Evolutionary conservation across 2,113 vertebrate genomes (phyloP), one percentile per base, ranked within the genome.

Genomic region (Capreolus pygargus): DNA sequence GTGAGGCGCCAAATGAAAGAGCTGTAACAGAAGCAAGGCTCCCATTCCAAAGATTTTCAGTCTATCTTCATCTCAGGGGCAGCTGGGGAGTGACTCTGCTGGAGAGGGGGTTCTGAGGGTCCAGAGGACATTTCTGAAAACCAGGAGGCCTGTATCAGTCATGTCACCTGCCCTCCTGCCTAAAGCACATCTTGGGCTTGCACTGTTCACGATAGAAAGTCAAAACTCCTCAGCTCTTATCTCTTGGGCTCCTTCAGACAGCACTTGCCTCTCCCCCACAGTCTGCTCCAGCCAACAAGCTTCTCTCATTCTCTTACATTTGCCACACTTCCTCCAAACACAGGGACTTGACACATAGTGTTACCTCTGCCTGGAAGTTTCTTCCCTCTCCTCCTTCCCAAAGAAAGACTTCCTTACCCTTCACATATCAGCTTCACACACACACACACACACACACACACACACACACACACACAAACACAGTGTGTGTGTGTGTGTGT

Each of bases 1-100:
- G 97, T 93, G 95, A 99, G 97, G 96, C 83, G 67, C 95, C 97
- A 97, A 98, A 97, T 98, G 96, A 97, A 60, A 98, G 97, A 96
- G 97, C 74, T 98, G 52, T 92, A 95, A 96, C 74, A 84, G 90
- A 95, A 97, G 94, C 96, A 39, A 95, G 97, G 79, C 88, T 76
- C 50, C 92, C 36, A 55, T 97, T 25, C 97, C 28, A 39, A 89
- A 98, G 92, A 50, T 79, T 97, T 94, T 84, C n/a, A 57, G 47
- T 39, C 87, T 97, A 33, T 78, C 45, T 43, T 95, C 67, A 33
- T 58, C 52, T 57, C 30, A 10, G 33, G 33, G 92, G 70, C 43
- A 23, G 7, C 3, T 16, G 52, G 21, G 43, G 58, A 64, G 36
- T 5, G 5, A 14, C 61, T 96, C 36, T 85, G 30, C 54, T 52